phyloP scores from a whole-genome alignment of 1,140 invertebrate species.

The Penaeus vannamei region DNA sequence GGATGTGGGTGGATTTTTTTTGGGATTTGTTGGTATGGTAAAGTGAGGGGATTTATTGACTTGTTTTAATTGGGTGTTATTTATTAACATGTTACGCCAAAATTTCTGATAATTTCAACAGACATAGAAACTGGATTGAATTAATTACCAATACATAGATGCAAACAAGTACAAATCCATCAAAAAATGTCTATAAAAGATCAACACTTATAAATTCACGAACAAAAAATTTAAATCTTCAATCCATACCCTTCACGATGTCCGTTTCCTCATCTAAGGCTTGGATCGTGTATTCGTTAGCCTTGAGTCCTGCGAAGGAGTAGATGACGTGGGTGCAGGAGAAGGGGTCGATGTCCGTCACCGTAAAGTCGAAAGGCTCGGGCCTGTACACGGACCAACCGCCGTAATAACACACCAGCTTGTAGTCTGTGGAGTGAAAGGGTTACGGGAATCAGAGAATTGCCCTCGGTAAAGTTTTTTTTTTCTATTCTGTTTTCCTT shows the following conservation, averaged over 20 bases:
- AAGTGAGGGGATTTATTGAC: too few relatives aligned
- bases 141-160: slow-evolving; percentile 19
- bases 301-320: slow-evolving; percentile 82
- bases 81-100: too few relatives aligned
- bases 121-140: background rate
- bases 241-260: slow-evolving; percentile 73
- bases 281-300: slow-evolving; percentile 76
- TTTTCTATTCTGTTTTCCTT: background rate
- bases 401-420: slow-evolving; percentile 80
- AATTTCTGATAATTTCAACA: too few relatives aligned
- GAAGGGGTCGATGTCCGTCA: slow-evolving; percentile 77
- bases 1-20: background rate
- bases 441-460: background rate
- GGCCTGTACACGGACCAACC: slow-evolving; percentile 79
- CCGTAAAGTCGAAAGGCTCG: slow-evolving; percentile 79
- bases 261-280: slow-evolving; percentile 76
- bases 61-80: too few relatives aligned
- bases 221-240: slow-evolving; percentile 29
- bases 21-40: too few relatives aligned
- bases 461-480: background rate
- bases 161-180: background rate
- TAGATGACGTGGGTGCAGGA: slow-evolving; percentile 88
- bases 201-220: too few relatives aligned
- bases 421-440: slow-evolving; percentile 62
- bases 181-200: too few relatives aligned